A percentile compares a stretch with the other conserved stretches of the same genome.
phyloP scores from a whole-genome alignment of 2,113 vertebrate species.

The Sturnira hondurensis region DNA sequence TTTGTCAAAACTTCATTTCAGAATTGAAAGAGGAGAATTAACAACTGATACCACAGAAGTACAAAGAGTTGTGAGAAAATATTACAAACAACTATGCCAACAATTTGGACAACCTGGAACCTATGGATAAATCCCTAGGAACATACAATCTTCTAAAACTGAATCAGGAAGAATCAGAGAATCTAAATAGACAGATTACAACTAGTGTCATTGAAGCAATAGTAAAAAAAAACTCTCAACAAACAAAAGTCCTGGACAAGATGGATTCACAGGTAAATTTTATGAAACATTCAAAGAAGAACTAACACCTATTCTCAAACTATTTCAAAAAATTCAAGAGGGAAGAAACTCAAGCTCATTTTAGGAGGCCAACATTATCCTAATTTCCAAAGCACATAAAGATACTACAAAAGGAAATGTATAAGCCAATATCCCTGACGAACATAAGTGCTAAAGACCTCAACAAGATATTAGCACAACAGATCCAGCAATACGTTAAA shows the following conservation, averaged over 20 bases:
- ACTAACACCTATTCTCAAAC: not conserved
- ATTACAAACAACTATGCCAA: not conserved
- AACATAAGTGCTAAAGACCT: not conserved
- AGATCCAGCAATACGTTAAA: not conserved
- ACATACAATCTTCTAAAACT: not conserved
- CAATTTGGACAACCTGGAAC: not conserved
- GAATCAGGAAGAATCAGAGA: not conserved
- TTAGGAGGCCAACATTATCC: not conserved
- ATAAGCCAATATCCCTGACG: not conserved
- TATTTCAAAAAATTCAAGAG: not conserved
- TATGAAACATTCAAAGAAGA: not conserved
- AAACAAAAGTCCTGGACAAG: not conserved
- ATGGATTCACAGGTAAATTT: not conserved
- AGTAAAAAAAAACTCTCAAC: not conserved
- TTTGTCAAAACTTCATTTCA: too few relatives aligned
- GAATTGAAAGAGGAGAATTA: not conserved
- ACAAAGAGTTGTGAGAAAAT: not conserved
- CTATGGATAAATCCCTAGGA: not conserved
- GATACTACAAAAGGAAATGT: not conserved
- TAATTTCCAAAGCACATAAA: not conserved
- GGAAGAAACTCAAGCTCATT: not conserved
- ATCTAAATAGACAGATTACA: not conserved
- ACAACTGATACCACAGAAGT: not conserved
- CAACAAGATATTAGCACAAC: not conserved
- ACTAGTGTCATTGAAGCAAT: not conserved